Base-by-base conservation (phyloP, 1,140 invertebrate species). In the Rhynchophorus ferrugineus region DNA sequence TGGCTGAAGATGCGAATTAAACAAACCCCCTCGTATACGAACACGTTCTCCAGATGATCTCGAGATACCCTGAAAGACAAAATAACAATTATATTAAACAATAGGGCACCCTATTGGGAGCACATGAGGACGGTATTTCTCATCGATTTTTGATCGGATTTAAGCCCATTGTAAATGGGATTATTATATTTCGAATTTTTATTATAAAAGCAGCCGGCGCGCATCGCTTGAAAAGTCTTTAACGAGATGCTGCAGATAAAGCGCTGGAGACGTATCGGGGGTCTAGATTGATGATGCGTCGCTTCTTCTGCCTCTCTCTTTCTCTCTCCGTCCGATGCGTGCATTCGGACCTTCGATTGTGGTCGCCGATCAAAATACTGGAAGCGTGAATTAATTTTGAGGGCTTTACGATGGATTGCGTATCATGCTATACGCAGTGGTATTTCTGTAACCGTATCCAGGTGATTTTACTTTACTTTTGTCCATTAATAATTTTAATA, bases 41-140 rank as follows among this genome's bases (percentile, higher is more conserved):
- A 8, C 18, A n/a, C 38, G 24, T 11, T 46, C 51, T 47, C 51
- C 51, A 47, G 19, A 21, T 8, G 44, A 29, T 13, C 17, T 18
- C 5, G 13, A 39, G 43, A 54, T 36, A 54, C 47, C 42, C 51
- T 47, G 45, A 39, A 54, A 54, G 51, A 54, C 51, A 54, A 54
- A 54, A 54, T 54, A 54, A 54, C 51, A 54, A 54, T 54, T 54
- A 54, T 54, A 54, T 54, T 54, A 54, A 54, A 54, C 51, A 54
- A 54, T 54, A 54, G 51, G 51, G 51, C 51, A 46, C 51, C 51
- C 51, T 54, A 44, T 54, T 44, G 51, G 51, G 51, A 54, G 51
- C 51, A 54, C 51, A 54, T 52, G 44, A 52, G 50, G 39, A 39
- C 45, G 50, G 50, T 52, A 52, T 52, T 52, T 45, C 43, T 52